These are phyloP conservation scores for Gambusia affinis DNA, from an alignment of 2,113 vertebrate species.

Conservation along the genomic window DNA sequence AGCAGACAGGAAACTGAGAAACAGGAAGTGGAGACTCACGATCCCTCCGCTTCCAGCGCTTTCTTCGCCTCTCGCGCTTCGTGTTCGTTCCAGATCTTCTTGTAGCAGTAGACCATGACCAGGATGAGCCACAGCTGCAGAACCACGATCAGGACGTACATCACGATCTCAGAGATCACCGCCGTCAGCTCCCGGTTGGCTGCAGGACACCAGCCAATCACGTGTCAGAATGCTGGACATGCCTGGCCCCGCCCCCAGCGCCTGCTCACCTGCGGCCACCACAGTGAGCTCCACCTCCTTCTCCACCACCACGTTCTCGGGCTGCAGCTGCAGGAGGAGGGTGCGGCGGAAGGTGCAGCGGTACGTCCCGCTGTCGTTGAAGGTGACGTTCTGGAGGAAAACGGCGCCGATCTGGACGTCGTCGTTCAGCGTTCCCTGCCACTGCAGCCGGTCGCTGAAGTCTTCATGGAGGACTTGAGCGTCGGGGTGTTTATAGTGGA, in stretches of 20 bases:
- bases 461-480: slow-evolving; percentile 72
- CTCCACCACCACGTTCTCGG: slow-evolving; percentile 74
- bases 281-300: slow-evolving; percentile 86
- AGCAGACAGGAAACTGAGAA: not conserved
- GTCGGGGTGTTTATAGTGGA: slow-evolving; percentile 78
- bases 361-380: slow-evolving; percentile 85
- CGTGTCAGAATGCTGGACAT: not conserved
- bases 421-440: slow-evolving; percentile 80
- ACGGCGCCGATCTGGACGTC: slow-evolving; percentile 86
- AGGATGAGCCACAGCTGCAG: slow-evolving; percentile 89
- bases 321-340: slow-evolving; percentile 66
- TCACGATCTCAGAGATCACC: slow-evolving; percentile 89
- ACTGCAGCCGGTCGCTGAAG: slow-evolving; percentile 79
- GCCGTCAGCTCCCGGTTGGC: slow-evolving; percentile 85
- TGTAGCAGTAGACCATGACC: slow-evolving; percentile 89
- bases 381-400: slow-evolving; percentile 82
- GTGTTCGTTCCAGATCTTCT: slow-evolving; percentile 84
- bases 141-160: slow-evolving; percentile 88
- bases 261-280: slow-evolving; percentile 79
- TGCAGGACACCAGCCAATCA: slow-evolving; percentile 49
- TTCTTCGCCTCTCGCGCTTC: slow-evolving; percentile 74
- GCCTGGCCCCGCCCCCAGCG: not conserved
- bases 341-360: slow-evolving; percentile 84
- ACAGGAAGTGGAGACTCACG: slow-evolving; percentile 70
- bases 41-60: slow-evolving; percentile 70